Conservation (phyloP, 2,113 vertebrate species). For the Proterorhinus semilunaris region DNA sequence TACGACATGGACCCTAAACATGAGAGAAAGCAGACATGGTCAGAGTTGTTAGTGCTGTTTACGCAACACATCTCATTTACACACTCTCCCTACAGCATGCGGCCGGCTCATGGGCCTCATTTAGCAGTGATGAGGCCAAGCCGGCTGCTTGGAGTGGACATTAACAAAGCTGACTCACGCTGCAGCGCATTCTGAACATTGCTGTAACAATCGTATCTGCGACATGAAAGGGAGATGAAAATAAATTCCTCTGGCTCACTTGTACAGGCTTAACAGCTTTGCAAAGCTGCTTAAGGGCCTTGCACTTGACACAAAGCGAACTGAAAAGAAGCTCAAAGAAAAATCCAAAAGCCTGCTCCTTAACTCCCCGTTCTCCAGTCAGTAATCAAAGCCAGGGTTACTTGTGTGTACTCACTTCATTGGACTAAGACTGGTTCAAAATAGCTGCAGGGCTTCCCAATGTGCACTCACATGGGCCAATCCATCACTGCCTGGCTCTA, state of each 20-base stretch:
- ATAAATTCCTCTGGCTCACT: constrained; percentile 50
- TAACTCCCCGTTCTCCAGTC: constrained; percentile 62
- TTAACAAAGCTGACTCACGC: constrained; percentile 36
- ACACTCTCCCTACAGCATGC: neutral
- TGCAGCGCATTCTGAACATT: constrained; percentile 26
- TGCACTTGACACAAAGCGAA: constrained; percentile 55
- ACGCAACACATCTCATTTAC: constrained; percentile 4
- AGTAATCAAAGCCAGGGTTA: constrained; percentile 73
- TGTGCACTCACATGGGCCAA: constrained; percentile 68
- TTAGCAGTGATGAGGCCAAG: constrained; percentile 1
- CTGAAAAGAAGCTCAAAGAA: constrained; percentile 56
- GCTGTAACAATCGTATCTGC: constrained; percentile 49
- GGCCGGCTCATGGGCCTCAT: neutral
- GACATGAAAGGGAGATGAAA: constrained; percentile 48
- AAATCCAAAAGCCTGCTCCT: constrained; percentile 57
- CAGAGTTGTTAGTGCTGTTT: constrained; percentile 1
- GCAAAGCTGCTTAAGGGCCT: constrained; percentile 62
- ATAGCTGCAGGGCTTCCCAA: constrained; percentile 73
- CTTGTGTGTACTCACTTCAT: constrained; percentile 66
- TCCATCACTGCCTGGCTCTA: constrained; percentile 71
- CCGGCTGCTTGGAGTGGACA: neutral
- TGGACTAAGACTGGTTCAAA: constrained; percentile 68
- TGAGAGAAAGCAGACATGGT: constrained; percentile 25
- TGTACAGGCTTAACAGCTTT: constrained; percentile 47
- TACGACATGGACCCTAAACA: constrained; percentile 89